Conservation (phyloP, 2,888 invertebrate genomes). For the Drosophila hamatofila region DNA sequence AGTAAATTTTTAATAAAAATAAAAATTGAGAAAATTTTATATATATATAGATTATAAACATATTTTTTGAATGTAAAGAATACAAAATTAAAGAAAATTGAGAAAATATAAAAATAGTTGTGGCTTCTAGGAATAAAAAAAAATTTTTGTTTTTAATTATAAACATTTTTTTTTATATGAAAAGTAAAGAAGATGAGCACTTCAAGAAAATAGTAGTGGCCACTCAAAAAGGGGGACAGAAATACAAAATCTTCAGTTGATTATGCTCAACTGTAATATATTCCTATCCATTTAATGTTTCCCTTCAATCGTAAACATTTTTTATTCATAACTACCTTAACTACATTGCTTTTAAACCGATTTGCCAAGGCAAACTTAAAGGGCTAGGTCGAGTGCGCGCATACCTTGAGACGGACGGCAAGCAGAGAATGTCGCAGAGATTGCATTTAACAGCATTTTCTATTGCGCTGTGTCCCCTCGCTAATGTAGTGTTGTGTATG, state of each 20-base stretch:
- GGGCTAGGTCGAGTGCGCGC: conserved; percentile 8
- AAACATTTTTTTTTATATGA: too few relatives aligned
- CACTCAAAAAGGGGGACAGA: too few relatives aligned
- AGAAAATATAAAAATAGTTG: too few relatives aligned
- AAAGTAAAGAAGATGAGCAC: too few relatives aligned
- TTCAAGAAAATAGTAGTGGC: neutral
- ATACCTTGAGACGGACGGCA: conserved; percentile 5
- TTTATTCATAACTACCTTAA: neutral
- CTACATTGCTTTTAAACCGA: conserved; percentile 34
- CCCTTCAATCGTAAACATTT: neutral
- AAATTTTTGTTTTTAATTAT: too few relatives aligned
- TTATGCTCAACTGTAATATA: neutral
- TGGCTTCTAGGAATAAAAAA: too few relatives aligned
- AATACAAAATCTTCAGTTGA: neutral
- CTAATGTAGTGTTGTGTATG: conserved; percentile 10
- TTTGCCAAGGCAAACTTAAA: conserved; percentile 20
- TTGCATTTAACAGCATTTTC: conserved; percentile 15
- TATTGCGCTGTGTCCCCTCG: neutral
- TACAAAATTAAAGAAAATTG: too few relatives aligned
- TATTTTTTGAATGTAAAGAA: too few relatives aligned
- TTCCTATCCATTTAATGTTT: neutral
- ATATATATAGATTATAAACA: too few relatives aligned
- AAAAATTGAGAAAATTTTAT: too few relatives aligned
- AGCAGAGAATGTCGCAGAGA: neutral
- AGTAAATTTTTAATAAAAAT: too few relatives aligned